Conservation (phyloP, 64 coral and sea anemone genomes). For the Montipora capricornis region DNA sequence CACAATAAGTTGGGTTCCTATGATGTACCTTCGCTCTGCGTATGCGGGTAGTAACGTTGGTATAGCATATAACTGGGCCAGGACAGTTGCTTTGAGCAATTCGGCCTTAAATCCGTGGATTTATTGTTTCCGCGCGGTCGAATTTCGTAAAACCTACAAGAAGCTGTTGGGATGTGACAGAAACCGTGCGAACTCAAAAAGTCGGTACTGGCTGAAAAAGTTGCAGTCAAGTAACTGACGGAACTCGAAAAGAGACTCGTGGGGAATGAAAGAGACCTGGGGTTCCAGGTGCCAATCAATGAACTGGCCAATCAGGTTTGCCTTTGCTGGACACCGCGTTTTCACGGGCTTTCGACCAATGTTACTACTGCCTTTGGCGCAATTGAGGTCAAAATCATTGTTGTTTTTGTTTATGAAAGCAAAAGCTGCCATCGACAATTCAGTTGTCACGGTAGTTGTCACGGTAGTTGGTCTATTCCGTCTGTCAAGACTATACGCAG, state of each 20-base stretch:
- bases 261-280: neutral
- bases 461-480: no score
- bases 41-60: conserved; percentile 69
- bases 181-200: neutral
- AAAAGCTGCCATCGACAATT: no score
- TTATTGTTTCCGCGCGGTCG: conserved; percentile 79
- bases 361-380: no score
- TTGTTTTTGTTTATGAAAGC: no score
- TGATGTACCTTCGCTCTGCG: conserved; percentile 66
- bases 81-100: conserved; percentile 81
- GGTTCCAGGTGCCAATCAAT: neutral
- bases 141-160: conserved; percentile 82
- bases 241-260: neutral
- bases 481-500: no score
- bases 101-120: conserved; percentile 91
- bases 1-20: conserved; percentile 75
- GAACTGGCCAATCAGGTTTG: neutral
- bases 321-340: no score
- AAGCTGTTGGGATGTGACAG: conserved; percentile 31
- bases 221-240: neutral
- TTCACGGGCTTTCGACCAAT: no score
- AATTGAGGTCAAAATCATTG: no score
- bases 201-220: neutral
- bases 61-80: conserved; percentile 84
- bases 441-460: no score